A percentile compares a stretch with the other conserved stretches of the same genome.
Evolutionary conservation across 2,797 vertebrate species (phyloP).

Genomic region (Poecilia wingei): DNA sequence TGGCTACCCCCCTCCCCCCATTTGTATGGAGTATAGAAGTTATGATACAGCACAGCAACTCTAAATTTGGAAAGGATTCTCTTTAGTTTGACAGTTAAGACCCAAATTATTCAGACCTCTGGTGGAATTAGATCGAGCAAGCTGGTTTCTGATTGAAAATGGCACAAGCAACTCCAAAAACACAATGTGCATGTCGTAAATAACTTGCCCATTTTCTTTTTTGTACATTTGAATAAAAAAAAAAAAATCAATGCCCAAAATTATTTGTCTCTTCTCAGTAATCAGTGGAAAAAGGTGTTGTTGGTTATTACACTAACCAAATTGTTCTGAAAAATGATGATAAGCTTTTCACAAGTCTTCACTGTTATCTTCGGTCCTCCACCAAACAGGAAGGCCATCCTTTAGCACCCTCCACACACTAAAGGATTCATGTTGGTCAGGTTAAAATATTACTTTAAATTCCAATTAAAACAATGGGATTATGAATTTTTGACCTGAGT

Average conservation of each 20-base stretch:
- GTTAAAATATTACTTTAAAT: too few species aligned
- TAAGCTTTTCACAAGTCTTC: background rate
- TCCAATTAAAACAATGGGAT: too few species aligned
- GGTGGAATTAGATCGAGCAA: background rate
- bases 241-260: background rate
- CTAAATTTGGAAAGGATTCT: background rate
- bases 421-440: too few species aligned
- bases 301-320: background rate
- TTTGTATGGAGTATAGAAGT: background rate
- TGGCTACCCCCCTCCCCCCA: background rate
- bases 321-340: background rate
- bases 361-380: background rate
- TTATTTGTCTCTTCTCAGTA: background rate
- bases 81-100: background rate
- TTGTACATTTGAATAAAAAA: background rate
- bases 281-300: background rate
- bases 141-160: background rate
- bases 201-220: background rate
- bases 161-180: background rate
- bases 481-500: too few species aligned
- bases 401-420: background rate
- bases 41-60: constrained; percentile 26
- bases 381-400: background rate
- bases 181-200: background rate
- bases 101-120: background rate